Evolutionary conservation across 2,113 vertebrate genomes (phyloP), one percentile per base, ranked within the genome.

Genomic region (Paratilapia polleni): DNA sequence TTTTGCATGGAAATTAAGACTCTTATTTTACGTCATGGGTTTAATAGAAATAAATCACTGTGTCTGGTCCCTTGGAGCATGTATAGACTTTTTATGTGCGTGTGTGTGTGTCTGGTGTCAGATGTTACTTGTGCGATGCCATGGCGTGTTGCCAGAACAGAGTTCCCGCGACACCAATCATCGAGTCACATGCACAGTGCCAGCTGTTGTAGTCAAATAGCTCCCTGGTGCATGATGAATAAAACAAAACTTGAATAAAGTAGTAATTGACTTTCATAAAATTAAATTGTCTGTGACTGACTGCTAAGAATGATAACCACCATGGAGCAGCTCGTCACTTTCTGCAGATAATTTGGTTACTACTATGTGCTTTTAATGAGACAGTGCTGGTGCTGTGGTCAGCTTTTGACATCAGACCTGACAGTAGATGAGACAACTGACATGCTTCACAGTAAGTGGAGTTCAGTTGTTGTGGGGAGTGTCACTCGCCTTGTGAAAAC

Each of bases 1-100:
- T 88, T 91, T 90, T 81, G 70, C 84, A 80, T 86, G 90, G 87
- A 94, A 95, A 91, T 93, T 82, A 90, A 85, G 81, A 88, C 79
- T 87, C 61, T 38, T 15, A 77, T 38, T 86, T 77, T 93, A 79
- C 93, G 90, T 94, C 92, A 93, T 38, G 41, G 87, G 57, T 68
- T 87, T 80, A 82, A 86, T 83, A 87, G 86, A 83, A 89, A 84
- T 79, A 68, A 83, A 82, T 87, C 66, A 84, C 56, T 57, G 78
- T 43, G 79, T 56, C 56, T 76, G 64, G 52, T 52, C 41, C 26
- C 66, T 52, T 62, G 63, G 60, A 59, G 59, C 64, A 36, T 41
- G 59, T 61, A 64, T 28, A 58, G 70, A 34, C 61, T 38, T 80
- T n/a, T 63, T 54, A 20, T 78, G 54, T 24, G 54, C 19, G 6